A percentile compares a stretch with the other conserved stretches of the same genome.
These are phyloP conservation scores for Xenopus petersii DNA, from an alignment of 2,797 vertebrate genomes.

Conservation along the genomic window DNA sequence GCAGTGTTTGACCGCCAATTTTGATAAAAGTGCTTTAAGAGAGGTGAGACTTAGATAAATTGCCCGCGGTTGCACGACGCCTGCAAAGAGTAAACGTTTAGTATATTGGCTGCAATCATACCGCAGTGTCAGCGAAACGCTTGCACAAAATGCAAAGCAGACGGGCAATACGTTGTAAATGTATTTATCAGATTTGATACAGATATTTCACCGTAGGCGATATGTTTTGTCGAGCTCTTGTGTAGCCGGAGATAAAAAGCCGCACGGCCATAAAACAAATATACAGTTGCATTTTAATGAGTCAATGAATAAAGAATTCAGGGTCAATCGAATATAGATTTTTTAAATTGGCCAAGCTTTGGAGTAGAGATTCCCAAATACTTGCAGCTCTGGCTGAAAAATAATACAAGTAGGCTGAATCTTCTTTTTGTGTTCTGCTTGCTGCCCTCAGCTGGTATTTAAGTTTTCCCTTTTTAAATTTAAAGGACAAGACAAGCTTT, in stretches of 20 bases:
- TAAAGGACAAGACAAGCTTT: too few species aligned
- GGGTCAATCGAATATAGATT: not conserved
- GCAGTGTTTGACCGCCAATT: slow-evolving; percentile 85
- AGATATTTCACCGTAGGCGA: slow-evolving; percentile 74
- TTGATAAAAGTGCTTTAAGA: slow-evolving; percentile 98
- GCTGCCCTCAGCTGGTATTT: too few species aligned
- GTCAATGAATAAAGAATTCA: not conserved
- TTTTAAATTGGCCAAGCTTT: not conserved
- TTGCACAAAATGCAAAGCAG: slow-evolving; percentile 59
- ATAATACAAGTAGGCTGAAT: not conserved
- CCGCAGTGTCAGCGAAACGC: slow-evolving; percentile 55
- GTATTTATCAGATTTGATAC: slow-evolving; percentile 75
- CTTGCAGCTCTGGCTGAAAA: not conserved
- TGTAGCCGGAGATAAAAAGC: slow-evolving; percentile 58
- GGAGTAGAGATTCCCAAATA: not conserved
- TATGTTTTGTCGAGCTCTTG: slow-evolving; percentile 61
- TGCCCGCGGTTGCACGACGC: slow-evolving; percentile 69
- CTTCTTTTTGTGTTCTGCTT: too few species aligned
- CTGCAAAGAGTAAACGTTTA: slow-evolving; percentile 58
- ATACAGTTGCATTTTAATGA: slow-evolving; percentile 44
- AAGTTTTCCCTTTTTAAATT: too few species aligned
- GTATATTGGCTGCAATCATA: slow-evolving; percentile 61
- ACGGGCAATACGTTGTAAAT: slow-evolving; percentile 61
- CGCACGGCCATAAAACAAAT: slow-evolving; percentile 59
- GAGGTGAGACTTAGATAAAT: slow-evolving; percentile 94